Conservation (phyloP, 2,113 vertebrate genomes). For the Neotoma lepida region DNA sequence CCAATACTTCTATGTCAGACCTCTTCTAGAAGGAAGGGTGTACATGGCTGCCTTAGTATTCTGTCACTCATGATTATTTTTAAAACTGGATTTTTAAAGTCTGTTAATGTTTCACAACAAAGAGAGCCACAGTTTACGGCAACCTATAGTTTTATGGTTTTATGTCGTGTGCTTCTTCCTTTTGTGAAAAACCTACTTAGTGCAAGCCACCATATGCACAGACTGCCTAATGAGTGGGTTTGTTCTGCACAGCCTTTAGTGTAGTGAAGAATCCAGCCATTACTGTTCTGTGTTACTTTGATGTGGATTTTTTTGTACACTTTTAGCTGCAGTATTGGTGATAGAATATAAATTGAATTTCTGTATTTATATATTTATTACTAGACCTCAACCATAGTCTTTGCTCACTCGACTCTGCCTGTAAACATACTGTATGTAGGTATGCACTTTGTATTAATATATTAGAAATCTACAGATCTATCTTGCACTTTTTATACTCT, state of each 20-base stretch:
- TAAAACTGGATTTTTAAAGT: constrained; percentile 67
- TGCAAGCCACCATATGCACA: not conserved
- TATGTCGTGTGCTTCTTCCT: constrained; percentile 33
- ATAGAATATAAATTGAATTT: constrained; percentile 86
- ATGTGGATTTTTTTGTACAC: constrained; percentile 80
- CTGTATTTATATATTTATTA: constrained; percentile 92
- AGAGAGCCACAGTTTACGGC: constrained; percentile 50
- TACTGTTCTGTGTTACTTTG: constrained; percentile 70
- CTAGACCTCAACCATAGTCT: constrained; percentile 83
- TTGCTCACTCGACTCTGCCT: constrained; percentile 82
- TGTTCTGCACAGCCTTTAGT: not conserved
- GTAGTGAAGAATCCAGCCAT: constrained; percentile 41
- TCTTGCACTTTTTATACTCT: constrained; percentile 94
- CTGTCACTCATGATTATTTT: constrained; percentile 63
- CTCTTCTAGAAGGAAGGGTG: not conserved
- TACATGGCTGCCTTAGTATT: constrained; percentile 13
- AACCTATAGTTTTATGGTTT: constrained; percentile 55
- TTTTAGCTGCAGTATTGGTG: constrained; percentile 84
- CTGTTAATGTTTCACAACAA: constrained; percentile 14
- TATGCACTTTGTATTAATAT: constrained; percentile 93
- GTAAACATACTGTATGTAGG: constrained; percentile 90
- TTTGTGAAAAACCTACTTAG: not conserved
- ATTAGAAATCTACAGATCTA: constrained; percentile 90
- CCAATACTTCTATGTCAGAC: not conserved
- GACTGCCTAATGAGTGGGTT: not conserved